Evolutionary conservation across 2,113 vertebrate species (phyloP).

Genomic region (Gobio gobio): DNA sequence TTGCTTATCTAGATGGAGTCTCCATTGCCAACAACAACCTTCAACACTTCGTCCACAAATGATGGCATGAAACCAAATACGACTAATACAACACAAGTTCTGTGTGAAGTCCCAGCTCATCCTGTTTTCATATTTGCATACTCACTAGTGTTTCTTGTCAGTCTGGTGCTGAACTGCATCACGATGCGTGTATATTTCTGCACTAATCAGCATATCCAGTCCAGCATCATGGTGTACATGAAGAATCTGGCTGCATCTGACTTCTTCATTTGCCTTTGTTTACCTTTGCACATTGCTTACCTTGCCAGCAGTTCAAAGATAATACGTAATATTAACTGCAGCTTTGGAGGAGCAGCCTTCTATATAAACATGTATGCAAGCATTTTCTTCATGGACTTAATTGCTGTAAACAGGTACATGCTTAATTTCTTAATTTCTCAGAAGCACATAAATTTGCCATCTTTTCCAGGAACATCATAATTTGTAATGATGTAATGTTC

Average conservation of each 20-base stretch:
- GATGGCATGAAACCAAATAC: background rate
- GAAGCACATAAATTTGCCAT: background rate
- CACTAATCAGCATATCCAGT: background rate
- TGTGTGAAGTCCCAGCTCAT: slow-evolving; percentile 38
- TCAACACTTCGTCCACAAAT: background rate
- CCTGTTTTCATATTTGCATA: slow-evolving; percentile 61
- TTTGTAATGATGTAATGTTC: too few species aligned
- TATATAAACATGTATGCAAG: slow-evolving; percentile 80
- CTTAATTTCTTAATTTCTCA: slow-evolving; percentile 60
- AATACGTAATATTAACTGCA: slow-evolving; percentile 67
- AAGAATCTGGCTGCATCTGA: slow-evolving; percentile 74
- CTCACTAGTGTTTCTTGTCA: slow-evolving; percentile 65
- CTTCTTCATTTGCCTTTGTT: slow-evolving; percentile 71
- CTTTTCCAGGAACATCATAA: background rate
- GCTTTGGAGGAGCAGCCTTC: slow-evolving; percentile 63
- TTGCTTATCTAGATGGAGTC: background rate
- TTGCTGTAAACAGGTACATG: slow-evolving; percentile 73
- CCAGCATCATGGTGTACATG: slow-evolving; percentile 71
- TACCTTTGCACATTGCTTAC: slow-evolving; percentile 67
- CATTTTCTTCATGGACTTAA: slow-evolving; percentile 78
- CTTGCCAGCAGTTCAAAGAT: slow-evolving; percentile 41
- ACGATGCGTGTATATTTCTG: slow-evolving; percentile 73
- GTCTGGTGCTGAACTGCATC: slow-evolving; percentile 70
- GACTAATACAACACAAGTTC: background rate
- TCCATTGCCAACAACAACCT: background rate